Conservation (phyloP, 2,888 invertebrate genomes). For the Oxytorus armatus region DNA sequence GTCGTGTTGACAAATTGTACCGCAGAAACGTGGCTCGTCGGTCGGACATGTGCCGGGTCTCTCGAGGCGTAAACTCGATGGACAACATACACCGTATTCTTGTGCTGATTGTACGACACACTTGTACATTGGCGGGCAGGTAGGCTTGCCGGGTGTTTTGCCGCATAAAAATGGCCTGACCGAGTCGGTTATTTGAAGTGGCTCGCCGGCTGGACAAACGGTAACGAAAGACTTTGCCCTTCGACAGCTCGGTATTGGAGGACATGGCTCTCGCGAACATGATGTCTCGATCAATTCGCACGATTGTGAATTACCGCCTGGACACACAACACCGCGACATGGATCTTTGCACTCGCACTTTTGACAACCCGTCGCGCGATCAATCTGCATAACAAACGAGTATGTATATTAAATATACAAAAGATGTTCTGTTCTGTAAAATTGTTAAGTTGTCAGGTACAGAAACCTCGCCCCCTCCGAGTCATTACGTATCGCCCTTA, state of each 20-base stretch:
- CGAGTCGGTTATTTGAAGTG: slow-evolving; percentile 86
- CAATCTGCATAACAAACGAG: too few relatives aligned
- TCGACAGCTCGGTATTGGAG: slow-evolving; percentile 93
- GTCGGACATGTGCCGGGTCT: slow-evolving; percentile 92
- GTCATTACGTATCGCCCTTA: too few relatives aligned
- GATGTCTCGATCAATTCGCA: slow-evolving; percentile 93
- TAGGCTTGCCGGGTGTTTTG: slow-evolving; percentile 91
- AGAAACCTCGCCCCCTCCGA: too few relatives aligned
- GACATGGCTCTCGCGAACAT: slow-evolving; percentile 92
- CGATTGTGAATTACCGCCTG: slow-evolving; percentile 87
- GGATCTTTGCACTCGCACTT: slow-evolving; percentile 93
- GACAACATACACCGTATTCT: slow-evolving; percentile 95
- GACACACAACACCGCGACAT: slow-evolving; percentile 91
- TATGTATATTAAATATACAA: too few relatives aligned
- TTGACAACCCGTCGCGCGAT: slow-evolving; percentile 88
- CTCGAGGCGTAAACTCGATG: slow-evolving; percentile 90
- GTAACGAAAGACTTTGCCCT: slow-evolving; percentile 90
- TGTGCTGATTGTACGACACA: slow-evolving; percentile 92
- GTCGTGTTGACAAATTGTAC: slow-evolving; percentile 89
- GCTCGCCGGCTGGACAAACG: slow-evolving; percentile 90
- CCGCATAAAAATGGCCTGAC: slow-evolving; percentile 93
- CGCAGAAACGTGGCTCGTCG: slow-evolving; percentile 85
- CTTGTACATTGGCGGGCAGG: slow-evolving; percentile 92
- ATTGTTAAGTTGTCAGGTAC: too few relatives aligned
- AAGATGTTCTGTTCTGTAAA: too few relatives aligned